phyloP scores from a whole-genome alignment of 1,140 invertebrate species.

The Leptopilina boulardi region DNA sequence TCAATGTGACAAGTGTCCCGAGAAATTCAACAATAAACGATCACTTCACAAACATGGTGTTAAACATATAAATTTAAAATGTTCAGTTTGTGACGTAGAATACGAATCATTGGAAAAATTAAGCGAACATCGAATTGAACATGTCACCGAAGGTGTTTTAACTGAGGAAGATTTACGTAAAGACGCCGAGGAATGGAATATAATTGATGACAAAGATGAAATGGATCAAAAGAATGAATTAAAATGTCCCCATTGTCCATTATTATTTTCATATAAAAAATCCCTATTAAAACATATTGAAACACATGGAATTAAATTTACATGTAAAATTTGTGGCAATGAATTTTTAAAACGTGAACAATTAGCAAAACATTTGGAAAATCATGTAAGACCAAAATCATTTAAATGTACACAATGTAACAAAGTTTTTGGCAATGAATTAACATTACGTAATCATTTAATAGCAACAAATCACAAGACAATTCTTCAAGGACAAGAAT shows the following conservation, averaged over 20 bases:
- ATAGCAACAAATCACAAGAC: conserved; percentile 73
- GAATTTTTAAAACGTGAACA: conserved; percentile 65
- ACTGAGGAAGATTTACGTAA: conserved; percentile 65
- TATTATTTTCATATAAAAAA: conserved; percentile 59
- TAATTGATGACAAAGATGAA: conserved; percentile 43
- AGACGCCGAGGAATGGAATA: conserved; percentile 44
- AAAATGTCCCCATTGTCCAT: conserved; percentile 63
- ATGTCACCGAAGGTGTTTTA: conserved; percentile 67
- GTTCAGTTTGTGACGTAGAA: conserved; percentile 65
- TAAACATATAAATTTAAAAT: conserved; percentile 58
- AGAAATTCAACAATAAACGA: conserved; percentile 60
- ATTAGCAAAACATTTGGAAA: conserved; percentile 63
- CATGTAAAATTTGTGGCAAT: conserved; percentile 68
- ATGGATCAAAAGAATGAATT: conserved; percentile 42
- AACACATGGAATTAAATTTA: conserved; percentile 56
- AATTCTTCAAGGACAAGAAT: conserved; percentile 67
- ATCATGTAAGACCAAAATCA: conserved; percentile 61
- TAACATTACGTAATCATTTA: conserved; percentile 71
- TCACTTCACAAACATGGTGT: conserved; percentile 55
- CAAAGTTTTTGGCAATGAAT: conserved; percentile 70
- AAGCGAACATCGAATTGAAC: conserved; percentile 63
- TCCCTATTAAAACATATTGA: conserved; percentile 61
- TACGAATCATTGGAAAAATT: conserved; percentile 66
- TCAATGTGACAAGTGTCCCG: conserved; percentile 59
- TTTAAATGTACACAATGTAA: conserved; percentile 71